Evolutionary conservation across 2,797 vertebrate genomes (phyloP).

Genomic region (Ispidina picta): DNA sequence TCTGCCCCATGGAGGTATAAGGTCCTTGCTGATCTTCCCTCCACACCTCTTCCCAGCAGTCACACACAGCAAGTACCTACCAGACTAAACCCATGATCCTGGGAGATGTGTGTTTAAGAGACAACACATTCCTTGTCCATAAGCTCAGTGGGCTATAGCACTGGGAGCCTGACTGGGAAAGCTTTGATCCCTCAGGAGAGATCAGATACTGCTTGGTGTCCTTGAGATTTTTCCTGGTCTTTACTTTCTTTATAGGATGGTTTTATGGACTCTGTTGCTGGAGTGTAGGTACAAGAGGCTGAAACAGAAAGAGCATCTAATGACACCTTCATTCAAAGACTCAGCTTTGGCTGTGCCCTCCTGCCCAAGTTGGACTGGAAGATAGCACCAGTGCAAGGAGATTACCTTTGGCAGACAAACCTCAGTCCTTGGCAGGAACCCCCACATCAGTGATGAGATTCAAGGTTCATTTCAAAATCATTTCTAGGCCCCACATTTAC

Average conservation of each 20-base stretch:
- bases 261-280: background rate
- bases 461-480: background rate
- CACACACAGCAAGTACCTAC: background rate
- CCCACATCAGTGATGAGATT: background rate
- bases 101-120: constrained; percentile 36
- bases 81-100: background rate
- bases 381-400: background rate
- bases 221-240: constrained; percentile 69
- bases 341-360: background rate
- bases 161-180: background rate
- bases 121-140: constrained; percentile 20
- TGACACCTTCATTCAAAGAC: background rate
- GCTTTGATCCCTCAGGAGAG: constrained; percentile 34
- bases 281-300: background rate
- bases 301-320: constrained; percentile 9
- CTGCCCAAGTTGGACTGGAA: background rate
- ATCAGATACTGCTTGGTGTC: constrained; percentile 50
- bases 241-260: constrained; percentile 63
- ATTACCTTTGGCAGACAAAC: background rate
- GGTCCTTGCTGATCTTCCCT: background rate
- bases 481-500: background rate
- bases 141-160: background rate
- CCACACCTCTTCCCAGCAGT: background rate
- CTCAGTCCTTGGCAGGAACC: background rate
- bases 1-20: background rate